Percentiles rank a stretch among this genome's conserved stretches.
Conservation (phyloP, 2,113 vertebrate genomes). For the Eira barbara region DNA sequence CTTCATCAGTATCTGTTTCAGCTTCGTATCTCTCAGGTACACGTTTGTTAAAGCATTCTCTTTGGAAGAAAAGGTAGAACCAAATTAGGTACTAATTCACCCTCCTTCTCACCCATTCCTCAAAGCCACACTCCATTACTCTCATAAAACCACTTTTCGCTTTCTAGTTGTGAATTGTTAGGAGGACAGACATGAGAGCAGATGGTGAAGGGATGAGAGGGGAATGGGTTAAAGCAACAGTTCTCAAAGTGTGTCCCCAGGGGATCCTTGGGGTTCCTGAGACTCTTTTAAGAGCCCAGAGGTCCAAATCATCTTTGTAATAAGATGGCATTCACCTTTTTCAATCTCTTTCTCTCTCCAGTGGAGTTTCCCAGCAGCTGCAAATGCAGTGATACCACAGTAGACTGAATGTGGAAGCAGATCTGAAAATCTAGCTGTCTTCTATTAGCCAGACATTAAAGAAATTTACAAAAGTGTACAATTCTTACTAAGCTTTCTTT, state of each 20-base stretch:
- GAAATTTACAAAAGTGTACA: neutral
- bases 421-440: neutral
- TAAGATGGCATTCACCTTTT: neutral
- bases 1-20: neutral
- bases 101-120: neutral
- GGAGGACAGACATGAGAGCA: neutral
- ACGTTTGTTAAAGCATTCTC: neutral
- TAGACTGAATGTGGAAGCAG: neutral
- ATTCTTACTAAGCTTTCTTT: neutral
- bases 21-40: neutral
- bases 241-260: neutral
- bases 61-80: neutral
- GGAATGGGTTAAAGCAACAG: neutral
- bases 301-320: neutral
- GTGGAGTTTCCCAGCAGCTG: neutral
- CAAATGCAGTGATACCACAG: neutral
- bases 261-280: neutral
- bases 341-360: neutral
- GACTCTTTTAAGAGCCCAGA: neutral
- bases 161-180: neutral
- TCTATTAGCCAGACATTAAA: neutral
- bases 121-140: neutral
- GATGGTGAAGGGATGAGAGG: neutral
- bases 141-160: neutral
- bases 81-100: neutral